These are phyloP conservation scores for Gerris lacustris DNA, from an alignment of 2,888 invertebrate species.

Conservation along the genomic window DNA sequence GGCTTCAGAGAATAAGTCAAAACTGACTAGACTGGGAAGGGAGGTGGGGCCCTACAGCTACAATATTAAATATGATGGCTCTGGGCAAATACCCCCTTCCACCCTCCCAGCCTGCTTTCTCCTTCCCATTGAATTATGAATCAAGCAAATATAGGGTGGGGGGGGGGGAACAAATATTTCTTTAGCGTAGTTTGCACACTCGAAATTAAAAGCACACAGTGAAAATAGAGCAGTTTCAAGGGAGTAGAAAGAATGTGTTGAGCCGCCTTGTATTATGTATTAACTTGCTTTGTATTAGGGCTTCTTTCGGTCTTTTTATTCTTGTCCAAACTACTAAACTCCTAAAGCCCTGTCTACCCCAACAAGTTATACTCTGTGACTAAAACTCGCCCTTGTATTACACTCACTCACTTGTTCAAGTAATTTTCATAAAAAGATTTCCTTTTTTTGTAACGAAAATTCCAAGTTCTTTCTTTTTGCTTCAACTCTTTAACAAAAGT, in stretches of 20 bases:
- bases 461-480: too few species aligned
- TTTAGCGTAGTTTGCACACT: slow-evolving; percentile 43
- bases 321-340: too few species aligned
- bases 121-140: slow-evolving; percentile 47
- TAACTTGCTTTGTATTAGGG: slow-evolving; percentile 10
- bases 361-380: too few species aligned
- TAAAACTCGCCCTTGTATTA: too few species aligned
- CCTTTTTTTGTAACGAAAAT: too few species aligned
- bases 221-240: slow-evolving; percentile 45
- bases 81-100: slow-evolving; percentile 47
- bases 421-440: too few species aligned
- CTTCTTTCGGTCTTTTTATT: too few species aligned
- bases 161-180: slow-evolving; percentile 47
- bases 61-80: slow-evolving; percentile 53
- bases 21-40: too few species aligned
- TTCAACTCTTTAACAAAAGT: too few species aligned
- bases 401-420: too few species aligned
- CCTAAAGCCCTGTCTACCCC: too few species aligned
- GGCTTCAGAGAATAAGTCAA: too few species aligned
- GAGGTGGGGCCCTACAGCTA: slow-evolving; percentile 23
- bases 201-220: slow-evolving; percentile 54
- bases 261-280: slow-evolving; percentile 19
- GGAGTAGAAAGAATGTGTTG: slow-evolving; percentile 25
- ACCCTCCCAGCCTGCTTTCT: slow-evolving; percentile 15
- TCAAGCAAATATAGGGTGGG: slow-evolving; percentile 49